Evolutionary conservation across 2,888 invertebrate species (phyloP), one percentile per base, ranked within the genome.

Genomic region (Shargacucullia verbasci): DNA sequence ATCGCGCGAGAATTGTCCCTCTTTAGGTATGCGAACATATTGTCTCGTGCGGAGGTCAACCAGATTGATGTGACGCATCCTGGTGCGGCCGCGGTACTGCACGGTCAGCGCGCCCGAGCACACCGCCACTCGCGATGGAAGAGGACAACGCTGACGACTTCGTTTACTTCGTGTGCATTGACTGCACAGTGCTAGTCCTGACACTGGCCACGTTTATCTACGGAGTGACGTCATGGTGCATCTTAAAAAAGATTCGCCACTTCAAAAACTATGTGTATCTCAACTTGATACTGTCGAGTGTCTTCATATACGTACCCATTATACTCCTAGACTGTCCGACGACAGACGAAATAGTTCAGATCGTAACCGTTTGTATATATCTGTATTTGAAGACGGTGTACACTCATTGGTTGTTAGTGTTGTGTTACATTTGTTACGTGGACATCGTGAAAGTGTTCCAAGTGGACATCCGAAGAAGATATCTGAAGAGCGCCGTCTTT

Each of bases 211-310:
- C 37, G 9, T 37, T 37, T 3, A 3, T 37, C 0, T 37, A 37
- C 9, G 37, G 37, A 37, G 37, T 37, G 37, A 37, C 37, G 10
- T 37, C 37, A 10, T 37, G 37, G 37, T 37, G 37, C 14, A 37
- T 37, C 14, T 4, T 37, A 0, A 37, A 10, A 7, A 37, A 37
- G 9, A 14, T 37, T 7, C 37, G 37, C 10, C n/a, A 37, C 10
- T 37, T 37, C 7, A 15, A 37, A 9, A 37, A 37, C 37, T 37
- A 2, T 3, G 14, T 37, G 6, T 37, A 37, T 7, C 7, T 37
- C 8, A 37, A 37, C 14, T 9, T 9, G 1, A 37, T 37, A 9
- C 2, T 15, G 5, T 2, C 14, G 3, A 14, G 11, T 14, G 2
- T 37, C 3, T 5, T 37, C 2, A 1, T 9, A 6, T 5, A 14